Evolutionary conservation across 2,113 vertebrate species (phyloP).

Genomic region (Phalacrocorax pelagicus): DNA sequence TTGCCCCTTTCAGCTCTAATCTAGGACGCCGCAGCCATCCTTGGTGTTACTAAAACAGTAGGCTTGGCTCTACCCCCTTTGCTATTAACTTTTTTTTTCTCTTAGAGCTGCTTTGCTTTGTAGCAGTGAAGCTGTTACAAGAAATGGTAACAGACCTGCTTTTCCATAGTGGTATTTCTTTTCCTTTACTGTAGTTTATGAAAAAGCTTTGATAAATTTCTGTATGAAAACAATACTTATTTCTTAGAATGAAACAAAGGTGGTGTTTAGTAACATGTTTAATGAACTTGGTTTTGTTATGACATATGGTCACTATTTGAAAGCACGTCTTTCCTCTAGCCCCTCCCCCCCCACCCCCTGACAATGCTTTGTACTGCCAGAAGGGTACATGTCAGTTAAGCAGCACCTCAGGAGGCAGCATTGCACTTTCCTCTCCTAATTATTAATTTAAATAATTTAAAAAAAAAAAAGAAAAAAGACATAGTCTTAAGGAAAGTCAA

Average conservation of each 20-base stretch:
- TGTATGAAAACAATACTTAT: not conserved
- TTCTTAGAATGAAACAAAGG: not conserved
- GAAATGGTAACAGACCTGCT: not conserved
- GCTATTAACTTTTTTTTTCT: too few species aligned
- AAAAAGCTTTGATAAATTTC: not conserved
- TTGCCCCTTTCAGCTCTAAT: too few species aligned
- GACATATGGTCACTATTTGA: not conserved
- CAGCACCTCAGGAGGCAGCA: not conserved
- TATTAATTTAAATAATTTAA: not conserved
- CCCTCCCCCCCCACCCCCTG: too few species aligned
- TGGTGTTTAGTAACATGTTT: not conserved
- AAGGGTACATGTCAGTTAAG: not conserved
- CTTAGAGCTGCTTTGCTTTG: not conserved
- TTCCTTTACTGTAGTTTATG: not conserved
- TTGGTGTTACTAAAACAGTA: accelerated
- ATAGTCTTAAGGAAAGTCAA: not conserved
- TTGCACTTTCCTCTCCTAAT: not conserved
- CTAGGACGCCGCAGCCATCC: not conserved
- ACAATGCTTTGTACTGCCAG: not conserved
- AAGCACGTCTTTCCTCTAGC: not conserved
- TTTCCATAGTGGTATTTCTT: not conserved
- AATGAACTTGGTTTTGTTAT: not conserved
- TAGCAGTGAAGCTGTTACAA: not conserved
- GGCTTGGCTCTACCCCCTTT: accelerated
- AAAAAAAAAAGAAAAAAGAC: too few species aligned